Conservation (phyloP, 64 coral and sea anemone species). For the Dendrophyllia cribrosa region DNA sequence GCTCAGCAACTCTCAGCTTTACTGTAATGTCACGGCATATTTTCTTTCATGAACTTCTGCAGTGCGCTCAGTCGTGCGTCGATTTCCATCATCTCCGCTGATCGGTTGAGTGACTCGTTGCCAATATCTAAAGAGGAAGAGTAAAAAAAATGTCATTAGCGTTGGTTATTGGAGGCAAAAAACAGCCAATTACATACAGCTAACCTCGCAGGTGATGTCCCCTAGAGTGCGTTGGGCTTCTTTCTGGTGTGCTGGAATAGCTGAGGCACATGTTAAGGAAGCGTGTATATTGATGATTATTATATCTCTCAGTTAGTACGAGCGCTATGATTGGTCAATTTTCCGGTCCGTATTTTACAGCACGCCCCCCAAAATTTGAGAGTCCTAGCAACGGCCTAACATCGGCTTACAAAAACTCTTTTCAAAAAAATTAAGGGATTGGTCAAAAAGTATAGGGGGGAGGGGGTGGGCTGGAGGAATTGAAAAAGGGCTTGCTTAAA, state of each 20-base stretch:
- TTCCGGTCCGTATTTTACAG: too few relatives aligned
- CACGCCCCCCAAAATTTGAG: too few relatives aligned
- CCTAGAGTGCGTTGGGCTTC: constrained; percentile 37
- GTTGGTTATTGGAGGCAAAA: not conserved
- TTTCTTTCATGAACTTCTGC: constrained; percentile 95
- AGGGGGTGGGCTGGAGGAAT: too few relatives aligned
- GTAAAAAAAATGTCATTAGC: not conserved
- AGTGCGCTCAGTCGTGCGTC: constrained; percentile 87
- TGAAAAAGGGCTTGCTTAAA: too few relatives aligned
- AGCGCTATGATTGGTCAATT: too few relatives aligned
- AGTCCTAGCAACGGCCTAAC: too few relatives aligned
- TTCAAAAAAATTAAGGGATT: too few relatives aligned
- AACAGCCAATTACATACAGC: not conserved
- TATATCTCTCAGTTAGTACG: too few relatives aligned
- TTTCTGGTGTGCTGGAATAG: constrained; percentile 96
- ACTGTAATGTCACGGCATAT: constrained; percentile 56
- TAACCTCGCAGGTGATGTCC: constrained; percentile 16
- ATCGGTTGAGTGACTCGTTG: constrained; percentile 84
- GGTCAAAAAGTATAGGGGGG: too few relatives aligned
- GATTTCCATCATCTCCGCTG: constrained; percentile 98
- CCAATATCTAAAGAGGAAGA: constrained; percentile 53
- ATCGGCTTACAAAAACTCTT: too few relatives aligned
- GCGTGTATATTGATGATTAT: not conserved
- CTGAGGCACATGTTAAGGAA: constrained; percentile 71
- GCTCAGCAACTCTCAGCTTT: too few relatives aligned